Evolutionary conservation across 2,888 invertebrate genomes (phyloP).

Genomic region (Lasioglossum marginatum): DNA sequence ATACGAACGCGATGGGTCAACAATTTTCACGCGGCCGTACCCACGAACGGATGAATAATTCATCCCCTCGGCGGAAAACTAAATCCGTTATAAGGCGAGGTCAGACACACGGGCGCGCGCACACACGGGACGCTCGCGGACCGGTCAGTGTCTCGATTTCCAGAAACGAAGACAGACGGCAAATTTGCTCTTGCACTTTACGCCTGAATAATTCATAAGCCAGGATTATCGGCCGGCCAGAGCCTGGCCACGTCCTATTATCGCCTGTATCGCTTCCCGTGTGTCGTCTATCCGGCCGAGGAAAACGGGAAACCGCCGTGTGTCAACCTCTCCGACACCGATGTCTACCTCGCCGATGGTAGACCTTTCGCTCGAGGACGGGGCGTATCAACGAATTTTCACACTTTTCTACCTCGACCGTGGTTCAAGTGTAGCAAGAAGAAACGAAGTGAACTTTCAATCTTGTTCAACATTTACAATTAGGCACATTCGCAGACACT

Average conservation of each 20-base stretch:
- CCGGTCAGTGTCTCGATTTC: slow-evolving; percentile 64
- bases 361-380: neutral
- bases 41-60: slow-evolving; percentile 64
- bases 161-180: slow-evolving; percentile 75
- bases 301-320: neutral
- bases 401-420: neutral
- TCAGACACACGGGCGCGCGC: slow-evolving; percentile 18
- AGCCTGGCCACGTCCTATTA: slow-evolving; percentile 64
- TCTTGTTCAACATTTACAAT: no score
- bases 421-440: no score
- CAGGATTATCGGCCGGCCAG: slow-evolving; percentile 65
- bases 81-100: slow-evolving; percentile 69
- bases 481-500: no score
- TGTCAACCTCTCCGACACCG: neutral
- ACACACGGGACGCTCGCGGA: slow-evolving; percentile 49
- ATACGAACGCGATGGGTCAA: slow-evolving; percentile 36
- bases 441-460: no score
- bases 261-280: slow-evolving; percentile 57
- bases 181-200: slow-evolving; percentile 75
- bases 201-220: slow-evolving; percentile 68
- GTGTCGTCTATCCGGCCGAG: neutral
- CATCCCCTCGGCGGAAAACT: slow-evolving; percentile 62
- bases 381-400: neutral
- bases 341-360: neutral
- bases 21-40: slow-evolving; percentile 46